Conservation (phyloP, 35 echinoderm and acorn worm species). For the Ophiothrix spiculata region DNA sequence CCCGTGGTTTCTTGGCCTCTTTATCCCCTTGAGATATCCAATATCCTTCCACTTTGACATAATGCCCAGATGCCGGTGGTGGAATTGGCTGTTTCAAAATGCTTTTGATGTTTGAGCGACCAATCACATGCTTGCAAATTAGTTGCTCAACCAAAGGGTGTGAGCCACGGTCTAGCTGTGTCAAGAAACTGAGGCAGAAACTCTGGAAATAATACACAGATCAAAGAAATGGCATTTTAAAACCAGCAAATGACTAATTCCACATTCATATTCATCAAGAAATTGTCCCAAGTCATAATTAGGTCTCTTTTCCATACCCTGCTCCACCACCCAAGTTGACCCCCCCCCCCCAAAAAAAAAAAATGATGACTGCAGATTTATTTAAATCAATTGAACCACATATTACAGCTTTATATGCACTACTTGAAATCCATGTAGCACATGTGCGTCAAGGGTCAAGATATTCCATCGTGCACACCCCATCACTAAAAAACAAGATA, state of each 20-base stretch:
- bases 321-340: too few species aligned
- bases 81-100: slow-evolving; percentile 85
- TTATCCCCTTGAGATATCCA: slow-evolving; percentile 71
- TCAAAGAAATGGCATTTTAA: not conserved
- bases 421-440: too few species aligned
- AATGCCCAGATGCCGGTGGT: slow-evolving; percentile 56
- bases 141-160: slow-evolving; percentile 84
- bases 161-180: slow-evolving; percentile 90
- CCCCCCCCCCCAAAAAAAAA: too few species aligned
- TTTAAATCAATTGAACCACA: not conserved
- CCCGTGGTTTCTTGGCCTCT: slow-evolving; percentile 45
- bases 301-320: too few species aligned
- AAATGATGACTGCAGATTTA: too few species aligned
- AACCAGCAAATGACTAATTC: not conserved
- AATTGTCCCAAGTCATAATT: too few species aligned
- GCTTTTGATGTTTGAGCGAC: slow-evolving; percentile 59
- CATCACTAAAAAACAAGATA: too few species aligned
- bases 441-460: too few species aligned
- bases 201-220: slow-evolving; percentile 43
- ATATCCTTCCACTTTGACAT: slow-evolving; percentile 93
- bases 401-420: too few species aligned
- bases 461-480: too few species aligned
- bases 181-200: slow-evolving; percentile 94
- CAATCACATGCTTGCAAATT: slow-evolving; percentile 74
- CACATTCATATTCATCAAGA: not conserved